Conservation (phyloP, 1,140 invertebrate genomes). For the Pseudomyrmex concolor region DNA sequence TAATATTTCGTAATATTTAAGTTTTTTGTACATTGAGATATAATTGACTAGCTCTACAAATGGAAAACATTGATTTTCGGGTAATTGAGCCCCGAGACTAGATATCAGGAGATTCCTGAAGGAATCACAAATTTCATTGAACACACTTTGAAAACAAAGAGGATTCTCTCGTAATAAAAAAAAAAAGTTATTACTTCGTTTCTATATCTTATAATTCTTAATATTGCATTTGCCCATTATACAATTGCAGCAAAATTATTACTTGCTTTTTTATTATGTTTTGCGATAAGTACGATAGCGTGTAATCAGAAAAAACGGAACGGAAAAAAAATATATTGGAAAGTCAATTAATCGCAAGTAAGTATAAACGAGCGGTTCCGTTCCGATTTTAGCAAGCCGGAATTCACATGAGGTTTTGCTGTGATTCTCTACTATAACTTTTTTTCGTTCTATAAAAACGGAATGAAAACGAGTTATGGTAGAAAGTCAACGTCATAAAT, state of each 20-base stretch:
- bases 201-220: neutral
- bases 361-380: too few species aligned
- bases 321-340: too few species aligned
- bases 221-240: slow-evolving; percentile 48
- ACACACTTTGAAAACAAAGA: neutral
- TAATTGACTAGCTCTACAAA: slow-evolving; percentile 79
- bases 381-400: too few species aligned
- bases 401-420: too few species aligned
- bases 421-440: too few species aligned
- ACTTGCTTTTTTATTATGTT: neutral
- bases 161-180: slow-evolving; percentile 5
- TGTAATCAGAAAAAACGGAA: neutral
- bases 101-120: slow-evolving; percentile 67
- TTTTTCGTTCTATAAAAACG: too few species aligned
- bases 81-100: slow-evolving; percentile 74
- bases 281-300: too few species aligned
- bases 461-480: too few species aligned
- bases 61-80: slow-evolving; percentile 83
- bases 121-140: slow-evolving; percentile 20
- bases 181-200: neutral
- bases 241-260: neutral
- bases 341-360: too few species aligned
- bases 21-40: slow-evolving; percentile 81
- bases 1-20: slow-evolving; percentile 74
- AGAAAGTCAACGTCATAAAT: too few species aligned